A percentile compares a stretch with the other conserved stretches of the same genome.
These are phyloP conservation scores for Lochmaea capreae DNA, from an alignment of 2,888 invertebrate species.

Conservation along the genomic window DNA sequence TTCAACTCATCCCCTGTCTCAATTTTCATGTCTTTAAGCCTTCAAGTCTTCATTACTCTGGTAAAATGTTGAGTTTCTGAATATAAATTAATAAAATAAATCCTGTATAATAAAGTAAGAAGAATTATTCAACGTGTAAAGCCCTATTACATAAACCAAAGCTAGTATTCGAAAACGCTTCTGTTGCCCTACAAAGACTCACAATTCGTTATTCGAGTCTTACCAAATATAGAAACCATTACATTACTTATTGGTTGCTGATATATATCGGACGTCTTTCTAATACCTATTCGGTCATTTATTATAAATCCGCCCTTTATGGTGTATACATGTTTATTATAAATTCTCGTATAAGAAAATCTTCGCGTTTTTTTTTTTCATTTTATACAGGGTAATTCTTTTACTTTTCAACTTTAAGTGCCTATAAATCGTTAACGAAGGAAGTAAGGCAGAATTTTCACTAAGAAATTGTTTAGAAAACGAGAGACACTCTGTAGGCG, in stretches of 20 bases:
- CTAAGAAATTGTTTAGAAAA: no score
- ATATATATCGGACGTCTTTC: conserved; percentile 45
- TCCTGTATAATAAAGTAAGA: background rate
- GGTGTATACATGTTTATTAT: conserved; percentile 28
- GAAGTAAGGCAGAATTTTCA: no score
- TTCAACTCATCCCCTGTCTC: no score
- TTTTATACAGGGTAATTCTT: background rate
- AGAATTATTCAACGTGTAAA: background rate
- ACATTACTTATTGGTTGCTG: conserved; percentile 45
- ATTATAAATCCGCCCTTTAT: conserved; percentile 41
- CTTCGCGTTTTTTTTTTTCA: conserved; percentile 15
- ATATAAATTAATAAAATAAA: no score
- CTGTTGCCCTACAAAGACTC: conserved; percentile 34
- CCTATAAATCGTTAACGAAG: background rate
- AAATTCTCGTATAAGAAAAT: conserved; percentile 7
- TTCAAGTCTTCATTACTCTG: no score
- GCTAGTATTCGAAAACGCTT: background rate
- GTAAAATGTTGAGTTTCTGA: no score
- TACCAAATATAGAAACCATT: conserved; percentile 48
- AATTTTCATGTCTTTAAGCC: no score
- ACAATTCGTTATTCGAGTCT: conserved; percentile 38
- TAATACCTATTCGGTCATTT: conserved; percentile 41
- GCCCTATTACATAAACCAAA: conserved; percentile 3
- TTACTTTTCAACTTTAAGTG: background rate
- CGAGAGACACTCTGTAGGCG: background rate